Evolutionary conservation across 2,113 vertebrate genomes (phyloP).

Genomic region (Eclectus roratus): DNA sequence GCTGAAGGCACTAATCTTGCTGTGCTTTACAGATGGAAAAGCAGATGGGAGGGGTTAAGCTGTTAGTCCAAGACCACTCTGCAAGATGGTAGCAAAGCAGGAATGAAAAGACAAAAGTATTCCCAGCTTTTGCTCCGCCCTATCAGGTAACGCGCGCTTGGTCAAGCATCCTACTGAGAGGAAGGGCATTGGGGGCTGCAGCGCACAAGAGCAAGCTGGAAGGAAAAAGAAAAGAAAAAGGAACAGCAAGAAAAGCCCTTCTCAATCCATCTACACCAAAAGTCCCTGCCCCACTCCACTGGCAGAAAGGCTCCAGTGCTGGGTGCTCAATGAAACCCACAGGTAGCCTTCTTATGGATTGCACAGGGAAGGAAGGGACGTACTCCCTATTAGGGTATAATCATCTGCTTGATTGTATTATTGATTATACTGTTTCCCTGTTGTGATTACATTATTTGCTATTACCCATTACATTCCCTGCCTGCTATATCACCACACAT

Average conservation of each 20-base stretch:
- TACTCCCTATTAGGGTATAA: background rate
- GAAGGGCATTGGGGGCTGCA: background rate
- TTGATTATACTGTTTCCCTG: background rate
- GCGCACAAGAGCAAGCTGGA: background rate
- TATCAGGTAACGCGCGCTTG: background rate
- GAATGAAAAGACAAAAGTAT: background rate
- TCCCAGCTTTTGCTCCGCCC: background rate
- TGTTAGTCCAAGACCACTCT: background rate
- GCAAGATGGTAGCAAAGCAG: background rate
- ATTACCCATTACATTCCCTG: background rate
- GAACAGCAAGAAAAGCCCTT: rapidly evolving
- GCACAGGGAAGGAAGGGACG: background rate
- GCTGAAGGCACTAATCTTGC: background rate
- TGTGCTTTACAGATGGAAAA: background rate
- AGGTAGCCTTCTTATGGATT: background rate
- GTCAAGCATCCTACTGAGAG: rapidly evolving
- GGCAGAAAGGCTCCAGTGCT: background rate
- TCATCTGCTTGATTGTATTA: background rate
- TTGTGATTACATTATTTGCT: background rate
- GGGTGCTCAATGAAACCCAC: background rate
- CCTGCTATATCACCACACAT: background rate
- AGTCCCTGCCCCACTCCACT: background rate
- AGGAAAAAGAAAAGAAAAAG: background rate
- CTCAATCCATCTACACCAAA: background rate
- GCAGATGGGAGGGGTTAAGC: background rate